Conservation (phyloP, 2,113 vertebrate genomes). For the human (Homo sapiens) region GRCh38 chr3:147668001-147668500, state of each 20-base stretch:
- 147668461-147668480: background rate
- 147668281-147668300: background rate
- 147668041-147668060: background rate
- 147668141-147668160: background rate
- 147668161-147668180: background rate
- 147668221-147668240: background rate
- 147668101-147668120: background rate
- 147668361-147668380: background rate
- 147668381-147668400: background rate
- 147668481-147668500: background rate
- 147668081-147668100: background rate
- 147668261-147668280: background rate
- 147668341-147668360: background rate
- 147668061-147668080: background rate
- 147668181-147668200: background rate
- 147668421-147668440: background rate
- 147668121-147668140: background rate
- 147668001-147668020: background rate
- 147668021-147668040: background rate
- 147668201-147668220: background rate
- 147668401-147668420: background rate
- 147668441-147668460: background rate
- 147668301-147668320: background rate
- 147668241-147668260: background rate
- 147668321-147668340: background rate